phyloP scores from a whole-genome alignment of 2,113 vertebrate genomes.

The Anarhynchus alexandrinus region DNA sequence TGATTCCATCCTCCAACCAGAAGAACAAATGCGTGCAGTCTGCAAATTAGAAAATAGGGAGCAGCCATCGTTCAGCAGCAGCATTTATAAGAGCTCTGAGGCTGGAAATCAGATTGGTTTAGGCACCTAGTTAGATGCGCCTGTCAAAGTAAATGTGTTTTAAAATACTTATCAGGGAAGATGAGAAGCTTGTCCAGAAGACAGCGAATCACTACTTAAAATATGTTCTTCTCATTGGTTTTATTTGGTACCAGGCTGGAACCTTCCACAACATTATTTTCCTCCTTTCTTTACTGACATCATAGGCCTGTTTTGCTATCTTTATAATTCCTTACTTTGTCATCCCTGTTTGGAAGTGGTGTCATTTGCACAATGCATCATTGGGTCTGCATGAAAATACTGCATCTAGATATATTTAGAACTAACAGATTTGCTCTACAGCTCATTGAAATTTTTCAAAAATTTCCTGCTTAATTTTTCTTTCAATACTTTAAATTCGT shows the following conservation, averaged over 20 bases:
- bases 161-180: not conserved
- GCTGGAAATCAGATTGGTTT: not conserved
- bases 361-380: not conserved
- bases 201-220: not conserved
- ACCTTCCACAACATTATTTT: not conserved
- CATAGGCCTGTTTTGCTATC: not conserved
- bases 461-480: not conserved
- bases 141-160: constrained; percentile 10
- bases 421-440: not conserved
- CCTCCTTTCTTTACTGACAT: not conserved
- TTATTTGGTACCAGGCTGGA: not conserved
- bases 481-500: not conserved
- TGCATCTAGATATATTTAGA: not conserved
- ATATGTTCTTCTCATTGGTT: not conserved
- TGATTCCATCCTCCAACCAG: not conserved
- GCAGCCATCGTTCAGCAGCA: not conserved
- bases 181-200: not conserved
- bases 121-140: not conserved
- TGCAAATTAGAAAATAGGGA: not conserved
- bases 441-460: not conserved
- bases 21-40: constrained; percentile 2
- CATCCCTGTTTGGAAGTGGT: not conserved
- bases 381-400: not conserved
- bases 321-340: not conserved
- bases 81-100: not conserved